Base-by-base conservation (phyloP, 2,888 invertebrate species). In the Campoletis raptor region DNA sequence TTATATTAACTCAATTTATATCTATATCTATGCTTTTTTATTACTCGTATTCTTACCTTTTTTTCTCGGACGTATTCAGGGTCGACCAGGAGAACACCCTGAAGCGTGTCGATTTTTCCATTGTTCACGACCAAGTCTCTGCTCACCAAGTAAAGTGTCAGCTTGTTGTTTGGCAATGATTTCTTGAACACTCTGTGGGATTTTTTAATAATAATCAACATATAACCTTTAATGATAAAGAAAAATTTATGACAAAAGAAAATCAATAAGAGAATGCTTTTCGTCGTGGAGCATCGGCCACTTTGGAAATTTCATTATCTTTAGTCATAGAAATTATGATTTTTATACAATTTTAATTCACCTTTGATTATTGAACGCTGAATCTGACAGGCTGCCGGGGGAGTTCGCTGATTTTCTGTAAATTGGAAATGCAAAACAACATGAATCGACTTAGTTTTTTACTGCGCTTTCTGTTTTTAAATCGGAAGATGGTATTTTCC, bases 1-100 rank as follows among this genome's bases (percentile, higher is more conserved):
- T 37, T 36, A 61, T 69, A 61, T 69, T 66, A 45, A 54, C 9
- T 6, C 30, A 72, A 42, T 61, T 48, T 69, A 10, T 21, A 36
- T 67, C 4, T 36, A 5, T 57, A 21, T 40, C 10, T 40, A n/a
- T 18, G 2, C 6, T 24, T 40, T 21, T 73, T 12, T 15, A 30
- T 7, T 37, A 74, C 21, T 81, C 69, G 57, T 40, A 72, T 61
- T 67, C 89, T 92, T 90, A 96, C 96, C 94, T 98, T 98, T 93
- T 97, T 96, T 88, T 97, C 97, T 90, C 97, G 96, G 70, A 98
- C 95, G 91, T 97, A 97, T 84, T 98, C 98, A 0, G 98, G 98
- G 93, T 99, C 99, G 57, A 99, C 97, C 89, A 98, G 96, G 3
- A 99, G 96, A 48, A 99, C 99, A 37, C 99, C 99, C 93, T 98